These are phyloP conservation scores for Rugalucina vietnamica DNA, from an alignment of 2,888 invertebrate species.

Conservation along the genomic window DNA sequence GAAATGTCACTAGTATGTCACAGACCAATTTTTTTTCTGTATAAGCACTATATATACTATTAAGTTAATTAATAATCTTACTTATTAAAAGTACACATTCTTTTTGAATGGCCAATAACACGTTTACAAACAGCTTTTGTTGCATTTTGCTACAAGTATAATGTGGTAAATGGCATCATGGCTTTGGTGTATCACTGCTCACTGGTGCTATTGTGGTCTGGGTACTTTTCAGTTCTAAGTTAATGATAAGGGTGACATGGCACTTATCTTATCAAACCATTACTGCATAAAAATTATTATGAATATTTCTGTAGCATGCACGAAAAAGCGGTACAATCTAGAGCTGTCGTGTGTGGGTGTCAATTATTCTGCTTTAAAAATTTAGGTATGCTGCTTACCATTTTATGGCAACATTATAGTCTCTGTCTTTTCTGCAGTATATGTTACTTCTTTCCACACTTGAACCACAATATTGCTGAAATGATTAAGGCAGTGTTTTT, in stretches of 20 bases:
- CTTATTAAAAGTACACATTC: background rate
- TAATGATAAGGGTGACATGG: constrained; percentile 79
- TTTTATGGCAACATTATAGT: background rate
- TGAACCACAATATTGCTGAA: background rate
- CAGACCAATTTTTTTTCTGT: no score
- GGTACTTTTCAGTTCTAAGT: constrained; percentile 79
- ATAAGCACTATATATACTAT: no score
- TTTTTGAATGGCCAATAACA: background rate
- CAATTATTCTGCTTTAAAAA: background rate
- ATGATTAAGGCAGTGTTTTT: background rate
- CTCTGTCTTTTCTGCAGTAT: no score
- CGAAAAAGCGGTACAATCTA: constrained; percentile 59
- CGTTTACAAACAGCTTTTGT: background rate
- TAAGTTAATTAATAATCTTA: background rate
- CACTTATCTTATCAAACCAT: constrained; percentile 71
- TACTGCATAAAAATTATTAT: constrained; percentile 68
- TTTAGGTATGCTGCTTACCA: background rate
- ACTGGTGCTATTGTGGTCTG: constrained; percentile 78
- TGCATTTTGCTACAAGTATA: background rate
- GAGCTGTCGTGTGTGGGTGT: constrained; percentile 6
- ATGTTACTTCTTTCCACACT: background rate
- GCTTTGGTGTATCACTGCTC: constrained; percentile 80
- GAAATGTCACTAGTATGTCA: no score
- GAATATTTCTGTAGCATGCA: constrained; percentile 71
- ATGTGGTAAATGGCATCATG: constrained; percentile 81